phyloP scores from a whole-genome alignment of 2,888 invertebrate species.

The Leptinotarsa haldemani region DNA sequence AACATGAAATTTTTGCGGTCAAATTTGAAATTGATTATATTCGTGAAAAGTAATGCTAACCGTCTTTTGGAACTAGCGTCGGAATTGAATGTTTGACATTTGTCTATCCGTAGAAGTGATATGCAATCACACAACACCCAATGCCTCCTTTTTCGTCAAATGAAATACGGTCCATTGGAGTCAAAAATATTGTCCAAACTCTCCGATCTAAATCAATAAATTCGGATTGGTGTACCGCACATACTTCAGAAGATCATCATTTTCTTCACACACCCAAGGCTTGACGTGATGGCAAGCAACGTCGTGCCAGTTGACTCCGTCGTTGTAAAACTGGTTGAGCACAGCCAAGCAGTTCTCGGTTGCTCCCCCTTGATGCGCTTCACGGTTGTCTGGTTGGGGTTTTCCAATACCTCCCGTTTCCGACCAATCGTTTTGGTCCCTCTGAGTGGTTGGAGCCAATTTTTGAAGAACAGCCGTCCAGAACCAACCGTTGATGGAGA shows the following conservation, averaged over 20 bases:
- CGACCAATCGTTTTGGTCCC: conserved; percentile 90
- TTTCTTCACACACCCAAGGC: conserved; percentile 90
- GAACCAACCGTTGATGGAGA: conserved; percentile 89
- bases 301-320: conserved; percentile 92
- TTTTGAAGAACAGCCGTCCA: conserved; percentile 91
- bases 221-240: conserved; percentile 78
- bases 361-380: conserved; percentile 81
- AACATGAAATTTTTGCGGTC: too few relatives aligned
- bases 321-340: conserved; percentile 90
- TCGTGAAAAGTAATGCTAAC: too few relatives aligned
- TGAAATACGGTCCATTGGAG: too few relatives aligned
- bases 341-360: conserved; percentile 88
- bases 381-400: conserved; percentile 89
- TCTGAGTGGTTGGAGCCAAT: conserved; percentile 83
- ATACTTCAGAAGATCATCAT: conserved; percentile 86
- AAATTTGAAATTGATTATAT: too few relatives aligned
- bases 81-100: too few relatives aligned
- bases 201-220: conserved; percentile 72
- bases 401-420: conserved; percentile 86
- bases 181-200: not conserved
- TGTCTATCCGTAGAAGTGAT: too few relatives aligned
- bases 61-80: too few relatives aligned
- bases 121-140: too few relatives aligned
- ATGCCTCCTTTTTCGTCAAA: too few relatives aligned
- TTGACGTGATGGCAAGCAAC: conserved; percentile 92